Evolutionary conservation across 2,888 invertebrate species (phyloP).

Genomic region (Amblyjoppa fuscipennis): DNA sequence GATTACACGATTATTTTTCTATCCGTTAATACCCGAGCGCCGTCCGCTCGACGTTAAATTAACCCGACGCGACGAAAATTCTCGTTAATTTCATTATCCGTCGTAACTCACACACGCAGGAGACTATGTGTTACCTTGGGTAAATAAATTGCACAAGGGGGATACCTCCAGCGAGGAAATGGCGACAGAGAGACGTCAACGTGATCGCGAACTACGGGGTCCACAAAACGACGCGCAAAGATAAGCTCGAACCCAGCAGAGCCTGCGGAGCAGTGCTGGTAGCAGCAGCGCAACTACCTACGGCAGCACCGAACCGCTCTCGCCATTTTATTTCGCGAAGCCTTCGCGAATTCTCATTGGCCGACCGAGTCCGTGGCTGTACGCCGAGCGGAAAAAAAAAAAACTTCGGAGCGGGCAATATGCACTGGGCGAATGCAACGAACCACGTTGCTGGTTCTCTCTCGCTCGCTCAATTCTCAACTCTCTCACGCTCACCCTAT

Average conservation of each 20-base stretch:
- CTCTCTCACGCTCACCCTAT: conserved; percentile 61
- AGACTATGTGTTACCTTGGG: conserved; percentile 6
- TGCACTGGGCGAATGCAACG: conserved; percentile 65
- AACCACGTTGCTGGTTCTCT: conserved; percentile 51
- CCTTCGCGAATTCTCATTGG: conserved; percentile 82
- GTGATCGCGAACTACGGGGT: conserved; percentile 90
- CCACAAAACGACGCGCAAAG: conserved; percentile 93
- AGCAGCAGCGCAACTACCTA: conserved; percentile 44
- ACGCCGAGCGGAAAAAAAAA: conserved; percentile 69
- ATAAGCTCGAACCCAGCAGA: conserved; percentile 87
- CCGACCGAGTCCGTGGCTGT: conserved; percentile 74
- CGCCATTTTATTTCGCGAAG: conserved; percentile 82
- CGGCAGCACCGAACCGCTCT: conserved; percentile 61
- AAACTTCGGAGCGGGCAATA: conserved; percentile 57
- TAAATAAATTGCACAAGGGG: conserved; percentile 62
- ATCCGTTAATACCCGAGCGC: neutral
- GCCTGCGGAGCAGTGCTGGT: conserved; percentile 50
- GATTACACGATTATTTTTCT: conserved; percentile 5
- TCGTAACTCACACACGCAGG: neutral
- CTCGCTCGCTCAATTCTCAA: conserved; percentile 40
- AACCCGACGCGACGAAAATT: neutral
- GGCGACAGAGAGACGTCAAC: conserved; percentile 87
- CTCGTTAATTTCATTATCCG: neutral
- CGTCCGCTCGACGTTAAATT: neutral
- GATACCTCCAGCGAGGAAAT: conserved; percentile 86